These are phyloP conservation scores for Drosophila rellima DNA, from an alignment of 2,888 invertebrate genomes.

Conservation along the genomic window DNA sequence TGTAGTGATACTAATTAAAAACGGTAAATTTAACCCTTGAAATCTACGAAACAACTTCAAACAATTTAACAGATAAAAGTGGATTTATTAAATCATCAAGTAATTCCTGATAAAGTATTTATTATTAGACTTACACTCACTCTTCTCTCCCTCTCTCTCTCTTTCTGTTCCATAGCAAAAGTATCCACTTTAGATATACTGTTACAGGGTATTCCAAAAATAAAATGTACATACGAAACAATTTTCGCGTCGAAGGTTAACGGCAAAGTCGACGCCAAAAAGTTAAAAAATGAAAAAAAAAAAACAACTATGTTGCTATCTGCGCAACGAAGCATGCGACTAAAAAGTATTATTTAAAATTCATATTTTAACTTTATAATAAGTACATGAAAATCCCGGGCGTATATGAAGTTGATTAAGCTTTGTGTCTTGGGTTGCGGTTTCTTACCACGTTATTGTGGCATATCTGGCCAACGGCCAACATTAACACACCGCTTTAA, in stretches of 20 bases:
- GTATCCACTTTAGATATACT: not conserved
- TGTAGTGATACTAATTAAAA: too few species aligned
- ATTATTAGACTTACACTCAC: not conserved
- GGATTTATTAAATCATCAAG: not conserved
- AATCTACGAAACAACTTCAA: too few species aligned
- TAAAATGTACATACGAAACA: constrained; percentile 52
- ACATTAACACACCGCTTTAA: constrained; percentile 47
- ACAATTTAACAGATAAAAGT: not conserved
- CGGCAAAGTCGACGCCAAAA: constrained; percentile 53
- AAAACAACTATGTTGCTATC: constrained; percentile 44
- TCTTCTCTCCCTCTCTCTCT: too few species aligned
- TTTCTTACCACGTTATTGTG: constrained; percentile 23
- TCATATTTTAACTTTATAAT: constrained; percentile 51
- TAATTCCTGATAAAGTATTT: not conserved
- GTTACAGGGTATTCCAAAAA: constrained; percentile 21
- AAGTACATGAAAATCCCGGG: constrained; percentile 13
- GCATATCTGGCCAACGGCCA: constrained; percentile 27
- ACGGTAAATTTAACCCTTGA: too few species aligned
- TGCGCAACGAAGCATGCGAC: constrained; percentile 67
- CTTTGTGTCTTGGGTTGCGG: constrained; percentile 23
- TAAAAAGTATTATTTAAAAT: constrained; percentile 59
- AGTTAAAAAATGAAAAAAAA: constrained; percentile 28
- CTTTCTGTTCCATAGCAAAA: not conserved
- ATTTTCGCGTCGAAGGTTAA: constrained; percentile 72
- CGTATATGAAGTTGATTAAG: constrained; percentile 44